phyloP scores from a whole-genome alignment of 2,888 invertebrate genomes.

The Phymatocera aterrima region DNA sequence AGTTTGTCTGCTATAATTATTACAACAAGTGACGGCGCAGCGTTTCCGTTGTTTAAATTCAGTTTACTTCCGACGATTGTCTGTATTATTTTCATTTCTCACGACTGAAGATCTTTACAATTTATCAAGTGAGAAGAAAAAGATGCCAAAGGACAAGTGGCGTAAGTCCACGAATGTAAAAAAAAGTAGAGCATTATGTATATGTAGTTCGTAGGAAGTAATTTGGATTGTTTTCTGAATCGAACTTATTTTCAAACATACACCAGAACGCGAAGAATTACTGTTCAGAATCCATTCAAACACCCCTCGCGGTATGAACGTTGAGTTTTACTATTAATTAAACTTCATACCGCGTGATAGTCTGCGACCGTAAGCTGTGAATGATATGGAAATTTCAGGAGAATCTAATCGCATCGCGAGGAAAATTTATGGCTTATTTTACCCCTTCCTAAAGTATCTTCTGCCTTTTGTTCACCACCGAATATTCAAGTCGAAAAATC shows the following conservation, averaged over 20 bases:
- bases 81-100: neutral
- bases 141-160: slow-evolving; percentile 4
- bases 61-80: neutral
- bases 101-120: neutral
- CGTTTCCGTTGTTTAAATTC: neutral
- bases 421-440: slow-evolving; percentile 1
- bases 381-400: neutral
- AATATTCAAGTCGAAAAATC: neutral
- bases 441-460: neutral
- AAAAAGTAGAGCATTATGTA: neutral
- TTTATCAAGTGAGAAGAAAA: neutral
- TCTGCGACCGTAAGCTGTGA: neutral
- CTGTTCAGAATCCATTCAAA: neutral
- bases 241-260: neutral
- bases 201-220: neutral
- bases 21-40: neutral
- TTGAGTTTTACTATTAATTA: neutral
- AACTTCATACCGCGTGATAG: neutral
- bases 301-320: neutral
- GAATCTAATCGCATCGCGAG: neutral
- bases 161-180: slow-evolving; percentile 9
- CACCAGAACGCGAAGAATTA: neutral
- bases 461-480: slow-evolving; percentile 8
- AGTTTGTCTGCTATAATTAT: neutral
- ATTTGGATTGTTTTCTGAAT: neutral